Evolutionary conservation across 2,113 vertebrate genomes (phyloP).

Genomic region (Xiphophorus couchianus): DNA sequence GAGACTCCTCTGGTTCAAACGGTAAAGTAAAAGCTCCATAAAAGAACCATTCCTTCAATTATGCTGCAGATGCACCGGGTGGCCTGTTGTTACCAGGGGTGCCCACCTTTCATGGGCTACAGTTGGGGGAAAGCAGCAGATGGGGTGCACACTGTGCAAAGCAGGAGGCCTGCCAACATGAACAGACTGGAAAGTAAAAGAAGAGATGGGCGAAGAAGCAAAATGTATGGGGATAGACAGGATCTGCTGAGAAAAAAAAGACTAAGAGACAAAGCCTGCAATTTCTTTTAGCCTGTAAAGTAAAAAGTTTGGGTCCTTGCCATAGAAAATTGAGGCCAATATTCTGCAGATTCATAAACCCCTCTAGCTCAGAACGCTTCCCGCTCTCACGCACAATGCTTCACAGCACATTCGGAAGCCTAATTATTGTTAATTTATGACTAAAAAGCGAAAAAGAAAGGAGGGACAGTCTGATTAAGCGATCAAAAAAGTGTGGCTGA

Average conservation of each 20-base stretch:
- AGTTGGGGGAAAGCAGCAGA: slow-evolving; percentile 54
- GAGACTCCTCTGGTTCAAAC: slow-evolving; percentile 19
- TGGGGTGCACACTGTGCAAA: slow-evolving; percentile 53
- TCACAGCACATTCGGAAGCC: not conserved
- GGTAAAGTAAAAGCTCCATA: slow-evolving; percentile 13
- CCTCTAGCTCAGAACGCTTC: not conserved
- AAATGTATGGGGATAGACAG: slow-evolving; percentile 14
- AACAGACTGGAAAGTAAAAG: slow-evolving; percentile 52
- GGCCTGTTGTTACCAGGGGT: slow-evolving; percentile 10
- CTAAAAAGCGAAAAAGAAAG: not conserved
- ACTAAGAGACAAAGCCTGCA: not conserved
- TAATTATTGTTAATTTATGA: not conserved
- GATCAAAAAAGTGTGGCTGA: not conserved
- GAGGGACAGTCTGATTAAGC: not conserved
- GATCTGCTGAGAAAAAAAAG: not conserved
- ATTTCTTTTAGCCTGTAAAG: not conserved
- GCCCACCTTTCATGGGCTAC: slow-evolving; percentile 33
- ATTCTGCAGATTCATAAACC: not conserved
- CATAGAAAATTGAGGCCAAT: not conserved
- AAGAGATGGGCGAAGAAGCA: slow-evolving; percentile 6
- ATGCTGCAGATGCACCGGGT: slow-evolving; percentile 8
- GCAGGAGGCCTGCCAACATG: slow-evolving; percentile 34
- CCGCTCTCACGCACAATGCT: not conserved
- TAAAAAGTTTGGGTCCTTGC: not conserved
- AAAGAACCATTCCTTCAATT: slow-evolving; percentile 35